Conservation (phyloP, 2,888 invertebrate species). For the Drosophila cognata region DNA sequence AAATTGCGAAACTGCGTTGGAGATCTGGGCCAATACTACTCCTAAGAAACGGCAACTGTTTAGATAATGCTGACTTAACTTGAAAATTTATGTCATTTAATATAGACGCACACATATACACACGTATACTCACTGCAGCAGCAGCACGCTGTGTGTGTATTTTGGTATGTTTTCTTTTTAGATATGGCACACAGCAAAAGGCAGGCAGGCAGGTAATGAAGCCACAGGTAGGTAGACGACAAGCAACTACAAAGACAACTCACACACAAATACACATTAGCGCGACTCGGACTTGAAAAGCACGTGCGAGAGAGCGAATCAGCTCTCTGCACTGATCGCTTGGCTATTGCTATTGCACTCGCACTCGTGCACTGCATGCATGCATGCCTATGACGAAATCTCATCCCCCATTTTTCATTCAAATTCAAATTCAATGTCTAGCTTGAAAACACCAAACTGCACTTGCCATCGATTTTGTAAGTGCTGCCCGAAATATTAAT, state of each 20-base stretch:
- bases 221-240: constrained; percentile 70
- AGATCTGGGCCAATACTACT: constrained; percentile 47
- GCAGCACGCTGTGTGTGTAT: constrained; percentile 41
- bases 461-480: constrained; percentile 54
- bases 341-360: constrained; percentile 22
- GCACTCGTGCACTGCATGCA: constrained; percentile 24
- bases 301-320: constrained; percentile 54
- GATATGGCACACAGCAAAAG: constrained; percentile 44
- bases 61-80: constrained; percentile 72
- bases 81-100: constrained; percentile 72
- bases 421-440: constrained; percentile 65
- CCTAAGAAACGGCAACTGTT: constrained; percentile 35
- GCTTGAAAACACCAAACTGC: constrained; percentile 55
- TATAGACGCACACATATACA: constrained; percentile 21
- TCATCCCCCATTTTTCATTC: constrained; percentile 63
- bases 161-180: constrained; percentile 39
- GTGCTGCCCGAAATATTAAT: neutral
- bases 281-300: constrained; percentile 39
- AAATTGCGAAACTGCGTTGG: constrained; percentile 43
- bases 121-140: constrained; percentile 28
- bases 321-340: constrained; percentile 29
- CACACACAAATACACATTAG: constrained; percentile 22
- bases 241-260: constrained; percentile 47
- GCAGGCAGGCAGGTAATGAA: constrained; percentile 64
- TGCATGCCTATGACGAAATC: constrained; percentile 71